Percentiles rank a stretch among this genome's conserved stretches.
phyloP scores from a whole-genome alignment of 2,113 vertebrate genomes.

The Macrotus californicus region DNA sequence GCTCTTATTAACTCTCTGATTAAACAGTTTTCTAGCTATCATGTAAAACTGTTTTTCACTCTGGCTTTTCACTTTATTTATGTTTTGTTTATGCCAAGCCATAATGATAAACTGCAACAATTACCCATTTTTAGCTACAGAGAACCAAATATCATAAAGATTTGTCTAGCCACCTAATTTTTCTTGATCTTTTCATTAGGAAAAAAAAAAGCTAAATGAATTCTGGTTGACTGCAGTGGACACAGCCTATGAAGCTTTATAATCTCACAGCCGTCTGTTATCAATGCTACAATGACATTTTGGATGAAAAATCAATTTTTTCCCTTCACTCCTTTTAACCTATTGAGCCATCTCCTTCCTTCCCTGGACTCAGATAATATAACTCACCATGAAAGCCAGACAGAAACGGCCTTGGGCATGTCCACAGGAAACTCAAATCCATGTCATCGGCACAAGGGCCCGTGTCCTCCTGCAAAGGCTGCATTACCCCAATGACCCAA shows the following conservation, averaged over 20 bases:
- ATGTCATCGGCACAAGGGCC: background rate
- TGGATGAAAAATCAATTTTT: slow-evolving; percentile 60
- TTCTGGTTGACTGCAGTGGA: background rate
- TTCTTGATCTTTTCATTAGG: slow-evolving; percentile 53
- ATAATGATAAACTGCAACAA: background rate
- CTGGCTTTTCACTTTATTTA: background rate
- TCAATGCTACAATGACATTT: slow-evolving; percentile 45
- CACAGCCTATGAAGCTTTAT: background rate
- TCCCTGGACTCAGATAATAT: slow-evolving; percentile 12
- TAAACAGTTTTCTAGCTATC: rapidly evolving
- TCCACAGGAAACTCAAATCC: slow-evolving; percentile 46
- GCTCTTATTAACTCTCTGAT: background rate
- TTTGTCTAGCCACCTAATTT: slow-evolving; percentile 44
- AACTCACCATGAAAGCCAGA: slow-evolving; percentile 47
- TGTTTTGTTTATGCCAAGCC: background rate
- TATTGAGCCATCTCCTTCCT: slow-evolving; percentile 46
- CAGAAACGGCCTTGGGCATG: slow-evolving; percentile 41
- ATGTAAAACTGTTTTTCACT: background rate
- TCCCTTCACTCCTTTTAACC: slow-evolving; percentile 64
- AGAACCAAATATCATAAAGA: slow-evolving; percentile 40
- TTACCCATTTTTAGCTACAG: background rate
- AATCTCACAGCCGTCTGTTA: slow-evolving; percentile 44
- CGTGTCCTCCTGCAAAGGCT: background rate
- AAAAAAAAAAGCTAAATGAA: background rate
- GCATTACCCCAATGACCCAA: background rate